Conservation (phyloP, 1,140 invertebrate species). For the Mycetomoellerius zeteki region DNA sequence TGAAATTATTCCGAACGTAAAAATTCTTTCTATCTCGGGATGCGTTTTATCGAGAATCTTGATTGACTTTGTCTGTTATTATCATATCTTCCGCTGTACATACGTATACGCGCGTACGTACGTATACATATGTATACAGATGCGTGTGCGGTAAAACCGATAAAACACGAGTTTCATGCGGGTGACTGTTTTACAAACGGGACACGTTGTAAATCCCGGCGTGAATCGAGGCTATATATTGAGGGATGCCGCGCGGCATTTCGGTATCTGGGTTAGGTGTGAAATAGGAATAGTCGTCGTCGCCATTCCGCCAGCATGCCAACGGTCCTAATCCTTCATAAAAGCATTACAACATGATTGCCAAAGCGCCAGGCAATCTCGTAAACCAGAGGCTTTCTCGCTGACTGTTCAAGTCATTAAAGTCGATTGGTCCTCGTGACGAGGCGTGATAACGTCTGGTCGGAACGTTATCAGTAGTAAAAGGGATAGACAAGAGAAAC, state of each 20-base stretch:
- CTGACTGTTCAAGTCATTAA: constrained; percentile 33
- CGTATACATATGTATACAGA: neutral
- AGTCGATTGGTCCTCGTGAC: constrained; percentile 34
- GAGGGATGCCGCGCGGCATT: neutral
- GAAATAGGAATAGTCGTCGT: constrained; percentile 8
- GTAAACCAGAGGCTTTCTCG: neutral
- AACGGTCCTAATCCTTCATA: constrained; percentile 32
- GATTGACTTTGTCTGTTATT: neutral
- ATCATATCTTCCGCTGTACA: neutral
- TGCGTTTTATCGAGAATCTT: neutral
- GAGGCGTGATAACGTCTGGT: constrained; percentile 22
- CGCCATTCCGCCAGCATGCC: neutral
- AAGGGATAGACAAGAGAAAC: neutral
- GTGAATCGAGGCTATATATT: constrained; percentile 17
- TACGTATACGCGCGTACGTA: neutral
- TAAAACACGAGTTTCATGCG: constrained; percentile 36
- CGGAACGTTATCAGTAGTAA: neutral
- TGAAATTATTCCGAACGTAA: neutral
- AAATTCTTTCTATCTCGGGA: neutral
- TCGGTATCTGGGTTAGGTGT: constrained; percentile 47
- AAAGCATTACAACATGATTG: constrained; percentile 40
- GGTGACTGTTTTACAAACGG: constrained; percentile 42
- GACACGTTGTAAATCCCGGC: constrained; percentile 50
- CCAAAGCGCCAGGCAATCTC: constrained; percentile 17
- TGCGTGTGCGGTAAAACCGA: neutral